Base-by-base conservation (phyloP, 2,888 invertebrate species). In the Melanostoma scalare region DNA sequence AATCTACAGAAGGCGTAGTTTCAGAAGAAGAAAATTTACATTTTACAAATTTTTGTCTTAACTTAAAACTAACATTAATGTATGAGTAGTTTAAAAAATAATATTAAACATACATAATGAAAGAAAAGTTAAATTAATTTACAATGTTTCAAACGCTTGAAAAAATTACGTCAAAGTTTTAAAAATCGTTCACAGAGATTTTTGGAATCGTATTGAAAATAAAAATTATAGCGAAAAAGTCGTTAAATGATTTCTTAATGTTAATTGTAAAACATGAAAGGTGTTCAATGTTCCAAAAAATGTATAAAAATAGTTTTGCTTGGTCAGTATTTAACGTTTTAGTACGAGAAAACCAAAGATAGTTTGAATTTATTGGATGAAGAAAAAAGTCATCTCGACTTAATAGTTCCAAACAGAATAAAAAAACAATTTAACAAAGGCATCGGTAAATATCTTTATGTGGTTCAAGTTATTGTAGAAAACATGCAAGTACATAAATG, bases 1-100 rank as follows among this genome's bases (percentile, higher is more conserved):
- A 72, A 74, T 82, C 82, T 78, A 82, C 73, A 73, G 35, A 56
- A 82, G 82, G 82, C 82, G 82, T 78, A 82, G 82, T 74, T 78
- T 82, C 48, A 65, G 55, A 73, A 73, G 73, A 63, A 74, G 8
- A 35, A 38, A 63, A 68, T 73, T 77, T 69, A 60, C 52, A 40
- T 60, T 48, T 63, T 52, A 81, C 30, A 77, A 68, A 61, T 20
- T 36, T 46, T 36, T 50, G 63, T 58, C 61, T 56, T 36, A 38
- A 72, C 50, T 61, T 68, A 42, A 44, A 65, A 42, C 35, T 55
- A 67, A 61, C 48, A 38, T 31, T 6, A 72, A 60, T 60, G 52
- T n/a, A 30, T 61, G 52, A 36, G 30, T 38, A 72, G 68, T 77
- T 58, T 50, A 42, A 30, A 58, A 53, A 40, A 9, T 48, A 55